Percentiles rank a stretch among this genome's conserved stretches.
Evolutionary conservation across 2,113 vertebrate genomes (phyloP).

Genomic region (Xyliphius kryptos): DNA sequence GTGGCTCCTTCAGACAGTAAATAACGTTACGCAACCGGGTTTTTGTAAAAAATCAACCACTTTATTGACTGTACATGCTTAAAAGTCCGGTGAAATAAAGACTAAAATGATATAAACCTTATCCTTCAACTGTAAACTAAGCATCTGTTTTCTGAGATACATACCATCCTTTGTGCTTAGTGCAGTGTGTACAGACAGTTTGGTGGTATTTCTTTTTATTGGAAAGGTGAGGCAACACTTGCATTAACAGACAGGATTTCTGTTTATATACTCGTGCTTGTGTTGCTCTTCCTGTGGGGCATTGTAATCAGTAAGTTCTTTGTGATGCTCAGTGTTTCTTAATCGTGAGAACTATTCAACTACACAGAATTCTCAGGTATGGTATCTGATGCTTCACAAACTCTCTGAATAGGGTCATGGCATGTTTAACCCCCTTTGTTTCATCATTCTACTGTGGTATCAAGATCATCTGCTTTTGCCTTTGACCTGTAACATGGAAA

Average conservation of each 20-base stretch:
- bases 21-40: not conserved
- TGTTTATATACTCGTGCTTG: not conserved
- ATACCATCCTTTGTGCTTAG: too few relatives aligned
- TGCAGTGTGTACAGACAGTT: not conserved
- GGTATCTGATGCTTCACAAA: too few relatives aligned
- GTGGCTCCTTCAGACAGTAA: not conserved
- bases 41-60: not conserved
- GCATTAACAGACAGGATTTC: not conserved
- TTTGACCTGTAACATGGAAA: too few relatives aligned
- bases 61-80: not conserved
- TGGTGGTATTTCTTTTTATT: not conserved
- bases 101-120: too few relatives aligned
- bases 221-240: not conserved
- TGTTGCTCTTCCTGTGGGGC: conserved; percentile 4
- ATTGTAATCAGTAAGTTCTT: not conserved
- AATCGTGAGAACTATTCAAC: not conserved
- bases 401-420: too few relatives aligned
- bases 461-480: too few relatives aligned
- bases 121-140: too few relatives aligned
- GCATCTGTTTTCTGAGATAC: too few relatives aligned
- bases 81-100: not conserved
- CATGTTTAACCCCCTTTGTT: too few relatives aligned
- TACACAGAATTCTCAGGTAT: too few relatives aligned
- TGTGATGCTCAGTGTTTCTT: not conserved
- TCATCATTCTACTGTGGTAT: too few relatives aligned